phyloP scores from a whole-genome alignment of 2,888 invertebrate species.

The Lasioglossum leucozonium region DNA sequence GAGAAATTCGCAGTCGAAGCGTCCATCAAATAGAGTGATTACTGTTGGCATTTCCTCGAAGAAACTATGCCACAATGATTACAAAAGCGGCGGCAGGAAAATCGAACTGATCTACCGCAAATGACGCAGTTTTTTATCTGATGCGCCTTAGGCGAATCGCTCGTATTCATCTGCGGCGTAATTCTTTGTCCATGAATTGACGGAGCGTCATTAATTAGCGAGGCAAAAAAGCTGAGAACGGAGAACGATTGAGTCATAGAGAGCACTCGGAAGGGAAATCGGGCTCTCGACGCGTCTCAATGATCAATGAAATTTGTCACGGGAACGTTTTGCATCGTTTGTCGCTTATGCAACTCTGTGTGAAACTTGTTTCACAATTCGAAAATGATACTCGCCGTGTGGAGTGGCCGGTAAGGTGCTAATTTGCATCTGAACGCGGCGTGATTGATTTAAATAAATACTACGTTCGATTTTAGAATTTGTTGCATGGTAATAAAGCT shows the following conservation, averaged over 20 bases:
- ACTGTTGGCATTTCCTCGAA: not conserved
- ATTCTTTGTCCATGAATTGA: conserved; percentile 41
- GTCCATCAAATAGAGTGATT: not conserved
- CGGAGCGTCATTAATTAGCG: conserved; percentile 12
- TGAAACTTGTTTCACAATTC: not conserved
- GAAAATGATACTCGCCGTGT: too few relatives aligned
- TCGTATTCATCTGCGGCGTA: conserved; percentile 13
- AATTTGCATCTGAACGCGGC: not conserved
- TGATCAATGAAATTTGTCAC: not conserved
- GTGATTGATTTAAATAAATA: not conserved
- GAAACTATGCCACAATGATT: not conserved
- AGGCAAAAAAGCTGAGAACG: not conserved
- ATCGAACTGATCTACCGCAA: not conserved
- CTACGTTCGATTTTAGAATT: not conserved
- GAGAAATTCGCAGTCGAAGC: not conserved
- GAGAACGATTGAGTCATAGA: conserved; percentile 32
- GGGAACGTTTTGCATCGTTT: not conserved
- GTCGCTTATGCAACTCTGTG: not conserved
- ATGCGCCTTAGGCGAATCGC: not conserved
- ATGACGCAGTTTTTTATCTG: not conserved
- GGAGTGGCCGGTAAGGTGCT: not conserved
- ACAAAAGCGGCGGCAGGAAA: not conserved
- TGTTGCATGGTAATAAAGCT: not conserved
- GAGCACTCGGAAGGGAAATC: not conserved
- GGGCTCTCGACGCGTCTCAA: not conserved